Base-by-base conservation (phyloP, 2,888 invertebrate species). In the Dryobota labecula region DNA sequence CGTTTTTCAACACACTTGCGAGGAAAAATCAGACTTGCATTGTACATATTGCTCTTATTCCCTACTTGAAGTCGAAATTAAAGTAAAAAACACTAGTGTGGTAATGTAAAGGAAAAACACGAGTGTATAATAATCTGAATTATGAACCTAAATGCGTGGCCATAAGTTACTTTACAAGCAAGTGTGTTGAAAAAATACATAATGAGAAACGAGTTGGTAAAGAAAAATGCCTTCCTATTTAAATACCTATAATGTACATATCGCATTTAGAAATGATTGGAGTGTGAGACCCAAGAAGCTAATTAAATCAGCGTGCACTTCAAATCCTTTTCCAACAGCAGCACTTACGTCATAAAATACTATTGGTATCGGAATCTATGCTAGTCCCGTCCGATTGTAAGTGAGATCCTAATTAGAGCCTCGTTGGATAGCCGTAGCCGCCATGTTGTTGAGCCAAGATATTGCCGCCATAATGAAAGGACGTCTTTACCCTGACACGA, bases 321-420 rank as follows among this genome's bases (percentile, higher is more conserved):
- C 9, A 56, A 58, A 53, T 61, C 36, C 56, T 54, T 62, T 33
- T 65, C 65, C 43, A 61, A 38, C 41, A 65, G 24, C 15, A 24
- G 9, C 27, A 53, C 47, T 70, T 45, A 45, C 38, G 58, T 56
- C 62, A 73, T 69, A 60, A 73, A 82, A 51, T 68, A 45, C 57
- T 54, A 18, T 51, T 65, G 18, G 27, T 76, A 58, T 61, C 64
- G 27, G 20, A 67, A 41, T 65, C 49, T 66, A 63, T 66, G 57
- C 54, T 30, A 68, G 51, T 43, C 51, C 27, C 56, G 60, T 38
- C 58, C 70, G 58, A 76, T 72, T 68, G 69, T 70, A 61, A 75
- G 51, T 56, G 72, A 75, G 71, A 79, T 70, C 61, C 71, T 80
- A 82, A 82, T 83, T 82, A 83, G 69, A 76, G 65, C 66, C 57